These are phyloP conservation scores for Chaetogeoica ovagalla DNA, from an alignment of 2,888 invertebrate genomes.

Conservation along the genomic window DNA sequence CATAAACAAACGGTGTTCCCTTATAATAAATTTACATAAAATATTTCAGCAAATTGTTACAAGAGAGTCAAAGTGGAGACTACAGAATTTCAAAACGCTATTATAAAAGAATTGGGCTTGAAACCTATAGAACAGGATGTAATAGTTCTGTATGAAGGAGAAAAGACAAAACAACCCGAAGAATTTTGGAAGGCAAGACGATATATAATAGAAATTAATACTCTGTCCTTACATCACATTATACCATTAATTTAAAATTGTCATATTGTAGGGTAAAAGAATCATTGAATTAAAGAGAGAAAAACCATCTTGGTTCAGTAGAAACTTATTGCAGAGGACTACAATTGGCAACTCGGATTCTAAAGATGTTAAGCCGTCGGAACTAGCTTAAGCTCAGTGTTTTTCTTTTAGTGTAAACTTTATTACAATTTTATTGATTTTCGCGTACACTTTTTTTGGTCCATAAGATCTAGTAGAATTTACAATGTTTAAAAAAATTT, in stretches of 20 bases:
- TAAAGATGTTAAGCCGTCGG: constrained; percentile 65
- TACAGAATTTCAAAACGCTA: constrained; percentile 74
- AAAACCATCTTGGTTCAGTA: constrained; percentile 85
- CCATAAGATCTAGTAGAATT: constrained; percentile 18
- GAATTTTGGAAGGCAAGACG: constrained; percentile 60
- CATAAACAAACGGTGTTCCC: neutral
- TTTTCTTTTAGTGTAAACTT: constrained; percentile 19
- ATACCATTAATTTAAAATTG: neutral
- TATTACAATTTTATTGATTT: constrained; percentile 26
- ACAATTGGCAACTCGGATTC: constrained; percentile 70
- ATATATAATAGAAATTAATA: no score
- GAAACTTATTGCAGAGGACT: constrained; percentile 78
- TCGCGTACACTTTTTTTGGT: neutral
- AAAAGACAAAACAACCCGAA: constrained; percentile 65
- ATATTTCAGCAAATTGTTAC: constrained; percentile 78
- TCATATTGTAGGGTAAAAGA: constrained; percentile 65
- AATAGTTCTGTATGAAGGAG: constrained; percentile 81
- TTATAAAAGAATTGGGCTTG: constrained; percentile 70
- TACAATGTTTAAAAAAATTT: constrained; percentile 17
- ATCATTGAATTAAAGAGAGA: constrained; percentile 84
- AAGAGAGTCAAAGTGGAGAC: constrained; percentile 81
- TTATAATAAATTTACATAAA: neutral
- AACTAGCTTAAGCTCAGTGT: constrained; percentile 54
- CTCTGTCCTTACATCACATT: neutral
- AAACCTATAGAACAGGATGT: constrained; percentile 82